These are phyloP conservation scores for Phrynosoma platyrhinos DNA, from an alignment of 2,113 vertebrate species.

Conservation along the genomic window DNA sequence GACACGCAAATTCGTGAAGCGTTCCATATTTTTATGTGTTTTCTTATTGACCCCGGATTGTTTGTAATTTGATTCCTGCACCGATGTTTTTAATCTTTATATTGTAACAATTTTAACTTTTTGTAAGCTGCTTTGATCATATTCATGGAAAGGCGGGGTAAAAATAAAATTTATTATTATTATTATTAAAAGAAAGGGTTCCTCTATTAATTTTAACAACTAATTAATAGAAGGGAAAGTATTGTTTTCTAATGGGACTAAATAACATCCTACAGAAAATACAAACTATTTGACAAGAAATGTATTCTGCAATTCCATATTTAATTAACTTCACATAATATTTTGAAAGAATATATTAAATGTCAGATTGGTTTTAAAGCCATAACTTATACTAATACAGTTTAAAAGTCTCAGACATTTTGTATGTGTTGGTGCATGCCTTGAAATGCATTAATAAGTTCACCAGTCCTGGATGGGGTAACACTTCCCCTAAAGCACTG, in stretches of 20 bases:
- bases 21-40: too few species aligned
- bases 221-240: conserved; percentile 49
- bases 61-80: too few species aligned
- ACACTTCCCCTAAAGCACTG: too few species aligned
- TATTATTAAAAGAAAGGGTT: conserved; percentile 48
- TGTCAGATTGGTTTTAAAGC: conserved; percentile 21
- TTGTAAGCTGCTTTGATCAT: too few species aligned
- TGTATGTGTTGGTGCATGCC: not conserved
- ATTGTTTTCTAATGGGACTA: conserved; percentile 39
- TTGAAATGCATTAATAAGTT: too few species aligned
- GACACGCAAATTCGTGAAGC: too few species aligned
- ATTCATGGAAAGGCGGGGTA: too few species aligned
- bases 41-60: too few species aligned
- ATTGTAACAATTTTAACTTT: too few species aligned
- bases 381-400: conserved; percentile 12
- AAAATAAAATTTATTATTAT: too few species aligned
- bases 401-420: conserved; percentile 25
- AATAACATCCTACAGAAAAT: conserved; percentile 37
- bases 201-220: conserved; percentile 57
- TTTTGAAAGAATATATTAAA: conserved; percentile 51
- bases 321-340: conserved; percentile 45
- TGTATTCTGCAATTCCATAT: conserved; percentile 40
- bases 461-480: too few species aligned
- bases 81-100: too few species aligned
- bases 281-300: conserved; percentile 30